Base-by-base conservation (phyloP, 1,140 invertebrate species). In the Hyposmocoma kahamanoa region DNA sequence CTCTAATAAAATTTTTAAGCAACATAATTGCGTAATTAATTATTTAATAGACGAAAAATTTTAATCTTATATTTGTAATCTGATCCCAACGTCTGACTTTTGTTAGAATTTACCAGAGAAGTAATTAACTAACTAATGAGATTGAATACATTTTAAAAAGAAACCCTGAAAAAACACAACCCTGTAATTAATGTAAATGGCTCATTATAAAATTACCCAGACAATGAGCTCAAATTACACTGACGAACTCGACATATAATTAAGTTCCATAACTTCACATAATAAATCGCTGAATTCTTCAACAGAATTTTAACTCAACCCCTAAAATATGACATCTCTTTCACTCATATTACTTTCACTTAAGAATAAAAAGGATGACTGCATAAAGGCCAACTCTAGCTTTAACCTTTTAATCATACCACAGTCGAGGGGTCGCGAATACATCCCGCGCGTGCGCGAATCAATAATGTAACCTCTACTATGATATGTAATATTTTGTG, bases 391-490 rank as follows among this genome's bases (percentile, higher is more conserved):
- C 39, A 38, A 36, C 20, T 24, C 55, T 48, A 47, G 42, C 4
- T 55, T 64, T 49, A 41, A 59, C 22, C 18, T n/a, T n/a, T 18
- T 15, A n/a, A 30, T 36, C 13, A 48, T 42, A 56, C 52, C 59
- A 50, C 51, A 56, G 50, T 42, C 22, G 15, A 47, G 68, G 68
- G 68, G 67, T 67, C 53, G 64, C 62, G 47, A 71, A 66, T 63
- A 61, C 30, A 56, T 62, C 45, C 51, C 62, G 68, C 79, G 79
- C 79, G 59, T 81, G 79, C 79, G 79, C 66, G 65, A 73, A 83
- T 83, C 79, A 72, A 83, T 83, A 83, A 58, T 50, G 26, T 43
- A 18, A 51, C 54, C 48, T 18, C 39, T 71, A 75, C 60, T 47
- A 17, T 28, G 13, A 13, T 19, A 39, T 21, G 17, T 34, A 17